Conservation (phyloP, 2,797 vertebrate genomes). For the Loris lydekkerianus region DNA sequence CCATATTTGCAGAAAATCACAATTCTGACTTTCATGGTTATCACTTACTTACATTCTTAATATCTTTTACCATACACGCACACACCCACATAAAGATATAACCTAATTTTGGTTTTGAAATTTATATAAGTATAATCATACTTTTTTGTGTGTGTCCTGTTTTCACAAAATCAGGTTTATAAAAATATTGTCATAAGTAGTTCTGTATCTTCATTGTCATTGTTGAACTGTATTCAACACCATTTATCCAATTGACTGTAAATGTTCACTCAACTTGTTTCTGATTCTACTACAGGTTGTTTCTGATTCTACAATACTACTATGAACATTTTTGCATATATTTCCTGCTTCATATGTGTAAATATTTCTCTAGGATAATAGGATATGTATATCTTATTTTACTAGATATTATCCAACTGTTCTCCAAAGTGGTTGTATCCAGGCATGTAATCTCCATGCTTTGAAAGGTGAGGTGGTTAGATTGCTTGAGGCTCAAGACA, state of each 20-base stretch:
- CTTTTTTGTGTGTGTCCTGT: not conserved
- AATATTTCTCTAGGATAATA: not conserved
- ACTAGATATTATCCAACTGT: not conserved
- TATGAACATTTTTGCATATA: not conserved
- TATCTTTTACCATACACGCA: not conserved
- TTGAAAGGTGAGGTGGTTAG: too few species aligned
- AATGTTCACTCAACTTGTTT: not conserved
- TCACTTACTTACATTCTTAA: not conserved
- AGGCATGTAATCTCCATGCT: too few species aligned
- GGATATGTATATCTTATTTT: not conserved
- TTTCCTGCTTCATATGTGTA: not conserved
- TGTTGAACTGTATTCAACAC: not conserved
- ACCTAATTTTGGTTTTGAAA: not conserved
- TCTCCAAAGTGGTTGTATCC: not conserved
- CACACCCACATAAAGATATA: not conserved
- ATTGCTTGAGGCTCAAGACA: too few species aligned
- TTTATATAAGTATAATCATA: not conserved
- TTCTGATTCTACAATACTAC: not conserved
- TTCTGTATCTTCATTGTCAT: not conserved
- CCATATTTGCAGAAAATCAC: not conserved
- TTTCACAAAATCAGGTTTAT: not conserved
- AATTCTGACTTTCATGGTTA: not conserved
- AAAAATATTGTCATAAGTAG: not conserved
- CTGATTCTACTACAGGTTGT: not conserved
- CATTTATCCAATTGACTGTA: not conserved